phyloP scores from a whole-genome alignment of 2,888 invertebrate species.

The Drosophila neonasuta region DNA sequence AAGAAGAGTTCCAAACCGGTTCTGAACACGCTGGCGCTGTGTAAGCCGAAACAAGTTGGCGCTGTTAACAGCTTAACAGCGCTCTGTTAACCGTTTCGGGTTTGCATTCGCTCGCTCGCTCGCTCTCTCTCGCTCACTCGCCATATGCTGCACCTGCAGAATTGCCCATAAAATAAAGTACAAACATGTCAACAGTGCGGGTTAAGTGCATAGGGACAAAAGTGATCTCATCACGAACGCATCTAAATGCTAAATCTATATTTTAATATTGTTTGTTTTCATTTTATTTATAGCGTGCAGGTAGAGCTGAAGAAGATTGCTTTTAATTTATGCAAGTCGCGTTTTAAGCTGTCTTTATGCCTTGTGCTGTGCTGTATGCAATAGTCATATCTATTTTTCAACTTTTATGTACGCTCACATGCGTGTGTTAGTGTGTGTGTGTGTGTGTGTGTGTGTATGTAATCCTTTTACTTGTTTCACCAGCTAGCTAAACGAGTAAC shows the following conservation, averaged over 20 bases:
- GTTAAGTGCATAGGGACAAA: conserved; percentile 23
- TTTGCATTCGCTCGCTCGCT: conserved; percentile 41
- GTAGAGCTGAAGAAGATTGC: not conserved
- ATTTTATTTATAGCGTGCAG: not conserved
- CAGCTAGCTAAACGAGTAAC: conserved; percentile 49
- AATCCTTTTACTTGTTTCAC: conserved; percentile 59
- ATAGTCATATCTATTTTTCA: conserved; percentile 30
- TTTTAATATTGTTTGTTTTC: not conserved
- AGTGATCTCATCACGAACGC: not conserved
- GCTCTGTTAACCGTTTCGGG: conserved; percentile 63
- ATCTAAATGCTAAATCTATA: not conserved
- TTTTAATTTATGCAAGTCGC: conserved; percentile 7
- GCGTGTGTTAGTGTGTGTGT: conserved; percentile 8
- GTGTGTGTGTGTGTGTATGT: conserved; percentile 28
- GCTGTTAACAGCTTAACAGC: conserved; percentile 45
- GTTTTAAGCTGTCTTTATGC: not conserved
- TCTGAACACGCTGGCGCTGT: conserved; percentile 42
- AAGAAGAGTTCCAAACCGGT: conserved; percentile 63
- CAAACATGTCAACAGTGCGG: conserved; percentile 40
- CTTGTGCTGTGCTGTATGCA: conserved; percentile 2
- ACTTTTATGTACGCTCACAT: conserved; percentile 12
- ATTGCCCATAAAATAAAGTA: conserved; percentile 51
- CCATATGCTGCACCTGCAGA: conserved; percentile 66
- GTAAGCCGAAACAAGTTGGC: conserved; percentile 64
- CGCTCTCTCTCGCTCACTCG: not conserved